Percentiles rank a stretch among this genome's conserved stretches.
phyloP scores from a whole-genome alignment of 2,113 vertebrate species.

The Neolamprologus tretocephalus region DNA sequence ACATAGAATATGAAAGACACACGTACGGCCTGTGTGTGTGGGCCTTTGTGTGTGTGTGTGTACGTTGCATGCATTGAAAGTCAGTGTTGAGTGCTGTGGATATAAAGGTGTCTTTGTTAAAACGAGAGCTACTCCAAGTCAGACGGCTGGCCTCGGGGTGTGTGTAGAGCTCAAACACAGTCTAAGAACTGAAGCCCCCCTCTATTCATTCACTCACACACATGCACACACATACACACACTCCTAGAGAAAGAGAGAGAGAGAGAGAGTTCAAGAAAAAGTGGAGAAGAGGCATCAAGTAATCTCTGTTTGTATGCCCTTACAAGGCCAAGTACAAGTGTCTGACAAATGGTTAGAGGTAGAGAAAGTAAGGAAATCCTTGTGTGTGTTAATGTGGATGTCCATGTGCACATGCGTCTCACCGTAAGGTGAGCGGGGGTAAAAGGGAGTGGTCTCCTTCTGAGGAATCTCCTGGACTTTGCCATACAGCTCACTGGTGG shows the following conservation, averaged over 20 bases:
- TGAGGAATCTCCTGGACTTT: slow-evolving; percentile 98
- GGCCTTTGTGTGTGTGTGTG: background rate
- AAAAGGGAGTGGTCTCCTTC: slow-evolving; percentile 96
- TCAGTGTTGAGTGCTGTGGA: slow-evolving; percentile 50
- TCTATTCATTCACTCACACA: background rate
- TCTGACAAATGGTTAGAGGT: background rate
- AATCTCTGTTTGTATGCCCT: background rate
- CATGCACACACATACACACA: background rate
- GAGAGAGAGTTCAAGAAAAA: background rate
- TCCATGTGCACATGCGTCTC: slow-evolving; percentile 8
- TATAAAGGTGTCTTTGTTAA: slow-evolving; percentile 73
- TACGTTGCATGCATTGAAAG: slow-evolving; percentile 14
- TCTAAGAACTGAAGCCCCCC: slow-evolving; percentile 9
- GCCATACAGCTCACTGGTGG: slow-evolving; percentile 95
- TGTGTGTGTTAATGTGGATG: background rate
- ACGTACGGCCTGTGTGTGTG: background rate
- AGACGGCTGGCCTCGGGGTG: slow-evolving; percentile 51
- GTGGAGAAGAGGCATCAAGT: background rate
- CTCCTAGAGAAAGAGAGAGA: background rate
- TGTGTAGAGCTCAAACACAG: slow-evolving; percentile 38
- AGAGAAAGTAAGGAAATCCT: background rate
- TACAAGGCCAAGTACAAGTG: background rate
- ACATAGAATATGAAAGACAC: slow-evolving; percentile 62
- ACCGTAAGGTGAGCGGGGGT: slow-evolving; percentile 98
- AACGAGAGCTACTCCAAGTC: slow-evolving; percentile 65